These are phyloP conservation scores for Synergus gifuensis DNA, from an alignment of 2,888 invertebrate genomes.

Conservation along the genomic window DNA sequence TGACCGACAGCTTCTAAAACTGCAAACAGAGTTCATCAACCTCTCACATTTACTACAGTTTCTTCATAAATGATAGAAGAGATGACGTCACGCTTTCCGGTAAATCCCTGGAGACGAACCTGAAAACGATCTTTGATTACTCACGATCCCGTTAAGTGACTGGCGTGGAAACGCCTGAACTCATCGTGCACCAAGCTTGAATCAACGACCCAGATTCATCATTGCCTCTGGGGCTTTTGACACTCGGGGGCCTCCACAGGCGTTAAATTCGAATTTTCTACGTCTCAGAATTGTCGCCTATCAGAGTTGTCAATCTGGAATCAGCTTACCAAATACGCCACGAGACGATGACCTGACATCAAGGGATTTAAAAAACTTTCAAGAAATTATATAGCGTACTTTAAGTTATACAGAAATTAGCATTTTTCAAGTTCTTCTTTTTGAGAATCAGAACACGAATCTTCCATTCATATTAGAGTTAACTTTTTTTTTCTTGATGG, in stretches of 20 bases:
- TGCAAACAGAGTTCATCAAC: background rate
- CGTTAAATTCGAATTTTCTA: slow-evolving; percentile 15
- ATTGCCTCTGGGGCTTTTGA: slow-evolving; percentile 15
- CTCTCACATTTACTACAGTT: slow-evolving; percentile 26
- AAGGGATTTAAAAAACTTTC: too few species aligned
- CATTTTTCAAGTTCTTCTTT: background rate
- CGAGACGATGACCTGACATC: background rate
- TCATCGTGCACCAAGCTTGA: slow-evolving; percentile 34
- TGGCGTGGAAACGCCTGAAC: slow-evolving; percentile 41
- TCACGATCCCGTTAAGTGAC: slow-evolving; percentile 71
- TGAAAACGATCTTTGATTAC: slow-evolving; percentile 54
- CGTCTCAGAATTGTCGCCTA: slow-evolving; percentile 13
- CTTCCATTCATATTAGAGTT: background rate
- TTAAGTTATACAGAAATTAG: background rate
- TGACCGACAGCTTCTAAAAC: background rate
- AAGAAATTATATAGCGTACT: too few species aligned
- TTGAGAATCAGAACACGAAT: background rate
- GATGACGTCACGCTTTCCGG: slow-evolving; percentile 20
- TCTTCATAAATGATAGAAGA: slow-evolving; percentile 24
- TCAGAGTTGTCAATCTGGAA: slow-evolving; percentile 8
- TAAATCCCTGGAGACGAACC: slow-evolving; percentile 27
- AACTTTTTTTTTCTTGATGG: background rate
- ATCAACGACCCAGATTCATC: slow-evolving; percentile 43
- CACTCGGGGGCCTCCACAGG: background rate
- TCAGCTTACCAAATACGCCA: background rate